Conservation (phyloP, 2,797 vertebrate genomes). For the Chelon labrosus region DNA sequence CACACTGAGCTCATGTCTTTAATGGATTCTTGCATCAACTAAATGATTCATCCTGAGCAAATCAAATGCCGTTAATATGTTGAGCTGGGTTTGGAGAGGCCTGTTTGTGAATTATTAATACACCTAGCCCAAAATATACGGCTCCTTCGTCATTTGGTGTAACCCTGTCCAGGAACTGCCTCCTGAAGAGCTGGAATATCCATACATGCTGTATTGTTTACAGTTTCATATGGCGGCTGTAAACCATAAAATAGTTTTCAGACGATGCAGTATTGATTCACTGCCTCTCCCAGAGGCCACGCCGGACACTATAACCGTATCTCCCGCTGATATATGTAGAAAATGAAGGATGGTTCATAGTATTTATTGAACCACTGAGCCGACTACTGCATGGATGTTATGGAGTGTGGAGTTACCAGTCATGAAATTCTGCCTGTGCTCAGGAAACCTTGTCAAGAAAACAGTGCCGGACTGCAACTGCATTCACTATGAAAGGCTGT, state of each 20-base stretch:
- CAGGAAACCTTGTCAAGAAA: conserved; percentile 5
- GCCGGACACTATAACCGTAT: background rate
- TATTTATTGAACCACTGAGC: conserved; percentile 26
- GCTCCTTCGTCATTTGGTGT: conserved; percentile 17
- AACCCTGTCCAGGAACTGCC: conserved; percentile 16
- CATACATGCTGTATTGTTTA: conserved; percentile 23
- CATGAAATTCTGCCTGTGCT: background rate
- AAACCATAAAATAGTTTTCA: conserved; percentile 35
- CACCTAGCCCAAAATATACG: conserved; percentile 17
- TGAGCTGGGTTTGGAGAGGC: background rate
- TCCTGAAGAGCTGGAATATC: background rate
- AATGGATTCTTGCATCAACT: conserved; percentile 38
- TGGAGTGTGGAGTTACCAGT: background rate
- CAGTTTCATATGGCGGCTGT: conserved; percentile 21
- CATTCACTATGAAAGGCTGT: background rate
- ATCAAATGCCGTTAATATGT: conserved; percentile 34
- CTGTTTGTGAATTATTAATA: conserved; percentile 58
- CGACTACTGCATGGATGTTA: conserved; percentile 14
- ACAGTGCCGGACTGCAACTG: background rate
- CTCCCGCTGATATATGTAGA: conserved; percentile 35
- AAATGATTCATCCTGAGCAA: conserved; percentile 61
- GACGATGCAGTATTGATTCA: conserved; percentile 35
- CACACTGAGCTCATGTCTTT: conserved; percentile 13
- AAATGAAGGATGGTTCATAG: conserved; percentile 23
- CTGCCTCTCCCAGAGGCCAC: conserved; percentile 15